Percentiles rank a stretch among this genome's conserved stretches.
Conservation (phyloP, 2,888 invertebrate species). For the Pristionchus entomophagus region DNA sequence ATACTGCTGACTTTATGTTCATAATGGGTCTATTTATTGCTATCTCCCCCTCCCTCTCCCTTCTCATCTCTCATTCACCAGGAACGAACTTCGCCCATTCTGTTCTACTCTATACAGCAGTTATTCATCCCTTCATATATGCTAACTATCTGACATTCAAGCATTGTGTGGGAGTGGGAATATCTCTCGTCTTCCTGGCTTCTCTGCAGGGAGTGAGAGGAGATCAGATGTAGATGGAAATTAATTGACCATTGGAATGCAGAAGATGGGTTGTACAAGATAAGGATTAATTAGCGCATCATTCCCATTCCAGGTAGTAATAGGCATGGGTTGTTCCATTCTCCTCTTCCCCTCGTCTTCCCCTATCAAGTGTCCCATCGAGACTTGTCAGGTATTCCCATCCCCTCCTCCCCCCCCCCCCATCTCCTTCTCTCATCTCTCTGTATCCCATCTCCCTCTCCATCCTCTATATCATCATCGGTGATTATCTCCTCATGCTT, state of each 20-base stretch:
- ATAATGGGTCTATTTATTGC: background rate
- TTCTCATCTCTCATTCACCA: background rate
- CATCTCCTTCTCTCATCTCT: background rate
- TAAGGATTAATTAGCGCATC: too few relatives aligned
- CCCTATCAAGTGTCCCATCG: background rate
- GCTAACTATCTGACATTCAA: conserved; percentile 16
- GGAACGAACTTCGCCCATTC: conserved; percentile 24
- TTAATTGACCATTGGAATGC: too few relatives aligned
- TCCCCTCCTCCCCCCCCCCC: background rate
- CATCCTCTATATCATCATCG: background rate
- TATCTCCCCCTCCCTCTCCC: too few relatives aligned
- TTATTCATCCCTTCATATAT: conserved; percentile 15
- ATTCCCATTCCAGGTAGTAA: background rate
- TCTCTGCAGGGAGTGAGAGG: background rate
- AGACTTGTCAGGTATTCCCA: conserved; percentile 14
- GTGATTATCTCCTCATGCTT: conserved; percentile 7
- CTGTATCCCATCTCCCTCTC: background rate
- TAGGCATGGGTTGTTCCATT: background rate
- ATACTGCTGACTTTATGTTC: conserved; percentile 10
- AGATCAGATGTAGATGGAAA: too few relatives aligned
- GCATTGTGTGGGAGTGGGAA: conserved; percentile 5
- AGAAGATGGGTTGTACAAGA: too few relatives aligned
- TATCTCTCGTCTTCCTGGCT: background rate
- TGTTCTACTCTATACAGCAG: background rate
- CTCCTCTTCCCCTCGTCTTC: conserved; percentile 10